These are phyloP conservation scores for Aphelinus certus DNA, from an alignment of 1,140 invertebrate genomes.

Conservation along the genomic window DNA sequence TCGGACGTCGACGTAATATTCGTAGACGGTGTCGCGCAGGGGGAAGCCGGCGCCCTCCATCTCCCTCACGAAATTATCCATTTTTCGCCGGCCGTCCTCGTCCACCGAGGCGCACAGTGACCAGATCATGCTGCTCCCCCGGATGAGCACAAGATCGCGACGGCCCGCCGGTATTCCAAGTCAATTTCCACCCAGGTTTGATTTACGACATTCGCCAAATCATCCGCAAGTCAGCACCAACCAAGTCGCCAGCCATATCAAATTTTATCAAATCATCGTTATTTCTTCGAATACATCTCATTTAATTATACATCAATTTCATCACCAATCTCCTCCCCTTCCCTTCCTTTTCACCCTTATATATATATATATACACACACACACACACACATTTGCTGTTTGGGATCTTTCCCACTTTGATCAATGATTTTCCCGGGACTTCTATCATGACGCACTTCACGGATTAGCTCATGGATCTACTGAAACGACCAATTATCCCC, in stretches of 20 bases:
- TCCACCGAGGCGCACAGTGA: conserved; percentile 82
- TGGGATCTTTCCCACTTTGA: no score
- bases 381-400: no score
- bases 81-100: conserved; percentile 80
- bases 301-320: neutral
- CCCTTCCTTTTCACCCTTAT: no score
- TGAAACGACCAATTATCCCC: no score
- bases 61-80: conserved; percentile 84
- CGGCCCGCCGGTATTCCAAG: neutral
- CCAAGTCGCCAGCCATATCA: neutral
- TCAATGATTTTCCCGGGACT: no score
- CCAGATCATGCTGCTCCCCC: conserved; percentile 75
- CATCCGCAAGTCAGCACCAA: neutral
- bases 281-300: conserved; percentile 3
- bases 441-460: no score
- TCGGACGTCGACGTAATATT: conserved; percentile 83
- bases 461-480: no score
- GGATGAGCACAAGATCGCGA: neutral
- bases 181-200: conserved; percentile 11
- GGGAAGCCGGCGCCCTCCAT: conserved; percentile 81
- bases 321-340: no score
- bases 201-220: conserved; percentile 16
- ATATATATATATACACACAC: no score
- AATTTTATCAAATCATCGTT: conserved; percentile 27
- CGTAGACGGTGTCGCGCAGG: conserved; percentile 85